phyloP scores from a whole-genome alignment of 2,113 vertebrate species.

The Hepsetus odoe region DNA sequence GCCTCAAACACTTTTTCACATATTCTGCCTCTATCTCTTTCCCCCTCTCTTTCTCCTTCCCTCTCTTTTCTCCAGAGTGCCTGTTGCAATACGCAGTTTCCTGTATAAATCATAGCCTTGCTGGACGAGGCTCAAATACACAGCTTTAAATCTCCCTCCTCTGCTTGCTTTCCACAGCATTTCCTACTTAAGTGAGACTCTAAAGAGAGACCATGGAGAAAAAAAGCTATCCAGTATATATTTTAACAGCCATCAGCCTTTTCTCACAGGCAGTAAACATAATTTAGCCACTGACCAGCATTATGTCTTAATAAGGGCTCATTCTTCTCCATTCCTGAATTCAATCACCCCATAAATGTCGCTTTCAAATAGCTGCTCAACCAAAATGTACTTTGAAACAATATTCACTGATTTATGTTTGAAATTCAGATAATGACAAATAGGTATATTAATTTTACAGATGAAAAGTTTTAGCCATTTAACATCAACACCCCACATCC shows the following conservation, averaged over 20 bases:
- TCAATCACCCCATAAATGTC: constrained; percentile 7
- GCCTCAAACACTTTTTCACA: not conserved
- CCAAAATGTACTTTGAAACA: not conserved
- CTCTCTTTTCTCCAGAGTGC: constrained; percentile 34
- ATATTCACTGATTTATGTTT: constrained; percentile 5
- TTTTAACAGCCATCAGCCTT: not conserved
- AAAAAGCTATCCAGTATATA: constrained; percentile 1
- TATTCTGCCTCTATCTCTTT: not conserved
- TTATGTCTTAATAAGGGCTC: constrained; percentile 7
- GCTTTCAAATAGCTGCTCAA: not conserved
- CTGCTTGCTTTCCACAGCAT: constrained; percentile 9
- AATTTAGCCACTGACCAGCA: constrained; percentile 13
- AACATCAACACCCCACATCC: constrained; percentile 45
- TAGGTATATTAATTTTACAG: constrained; percentile 42
- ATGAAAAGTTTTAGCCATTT: constrained; percentile 56
- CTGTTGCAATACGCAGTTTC: constrained; percentile 61
- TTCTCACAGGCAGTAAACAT: not conserved
- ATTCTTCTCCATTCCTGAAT: not conserved
- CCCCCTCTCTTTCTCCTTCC: constrained; percentile 4
- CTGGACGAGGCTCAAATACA: constrained; percentile 42
- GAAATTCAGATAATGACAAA: constrained; percentile 1
- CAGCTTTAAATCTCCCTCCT: constrained; percentile 57
- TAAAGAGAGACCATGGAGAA: constrained; percentile 6
- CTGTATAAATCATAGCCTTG: constrained; percentile 60
- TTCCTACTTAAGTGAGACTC: constrained; percentile 17